Evolutionary conservation across 2,888 invertebrate genomes (phyloP), one percentile per base, ranked within the genome.

Genomic region (Scrobipalpa atriplicella): DNA sequence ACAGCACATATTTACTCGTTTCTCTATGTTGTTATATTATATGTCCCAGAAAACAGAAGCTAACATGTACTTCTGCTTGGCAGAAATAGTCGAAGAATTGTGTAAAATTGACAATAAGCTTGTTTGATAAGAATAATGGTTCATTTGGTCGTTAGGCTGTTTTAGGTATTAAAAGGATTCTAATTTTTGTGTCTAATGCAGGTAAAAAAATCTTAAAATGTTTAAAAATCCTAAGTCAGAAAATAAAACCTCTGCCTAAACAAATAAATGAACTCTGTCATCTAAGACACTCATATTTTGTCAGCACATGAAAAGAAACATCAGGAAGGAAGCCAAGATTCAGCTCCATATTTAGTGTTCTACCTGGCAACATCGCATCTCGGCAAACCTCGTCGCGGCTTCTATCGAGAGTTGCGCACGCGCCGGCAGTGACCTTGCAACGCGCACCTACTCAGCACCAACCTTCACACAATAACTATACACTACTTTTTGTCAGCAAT

Each of bases 401-500:
- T 38, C 64, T 64, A 64, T 64, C 52, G 18, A 29, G 29, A 29
- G 5, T 5, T 29, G 54, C 64, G 56, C 56, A 21, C 41, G 54
- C 11, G 29, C 21, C 62, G 62, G 19, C 62, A 64, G 16, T 64
- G 64, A 64, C 64, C 64, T 64, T 64, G 64, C 41, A 19, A 29
- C 51, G 58, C 58, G 38, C 58, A 58, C 58, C 58, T 38, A 58
- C 58, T 38, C 36, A 58, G 38, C 58, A 38, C 21, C 18, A 16
- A 58, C 58, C 63, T 63, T 63, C 51, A 63, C 63, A 63, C 63
- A 52, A 52, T 62, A 39, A 61, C 58, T 60, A 38, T 21, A 56
- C 21, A 56, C 29, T 60, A 61, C 21, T 66, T 66, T 66, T 66
- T 66, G 66, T 61, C 51, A 29, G 61, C 62, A 39, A 62, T 66